A percentile compares a stretch with the other conserved stretches of the same genome.
Evolutionary conservation across 2,797 vertebrate species (phyloP).

Genomic region (Euphonia xanthogaster): DNA sequence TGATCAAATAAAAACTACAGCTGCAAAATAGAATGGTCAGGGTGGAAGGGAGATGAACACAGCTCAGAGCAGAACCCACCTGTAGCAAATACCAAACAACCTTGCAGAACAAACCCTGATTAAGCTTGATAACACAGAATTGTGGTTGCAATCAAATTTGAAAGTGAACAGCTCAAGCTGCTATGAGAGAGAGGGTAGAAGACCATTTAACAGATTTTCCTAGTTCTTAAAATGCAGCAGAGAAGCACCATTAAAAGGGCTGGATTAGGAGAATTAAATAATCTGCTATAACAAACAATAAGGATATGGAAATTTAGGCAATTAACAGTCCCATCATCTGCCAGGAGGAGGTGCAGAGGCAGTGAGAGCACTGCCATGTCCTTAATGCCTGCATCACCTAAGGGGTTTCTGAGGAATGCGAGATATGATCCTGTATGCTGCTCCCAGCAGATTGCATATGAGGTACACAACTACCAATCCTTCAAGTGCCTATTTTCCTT

Average conservation of each 20-base stretch:
- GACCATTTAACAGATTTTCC: background rate
- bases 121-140: background rate
- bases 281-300: background rate
- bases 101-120: background rate
- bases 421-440: fast-evolving
- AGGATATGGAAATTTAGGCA: background rate
- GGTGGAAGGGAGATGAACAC: background rate
- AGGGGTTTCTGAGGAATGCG: background rate
- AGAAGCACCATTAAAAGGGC: background rate
- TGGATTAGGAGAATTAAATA: background rate
- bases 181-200: background rate
- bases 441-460: background rate
- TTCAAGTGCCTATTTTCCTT: background rate
- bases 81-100: background rate
- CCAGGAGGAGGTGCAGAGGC: background rate
- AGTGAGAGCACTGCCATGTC: background rate
- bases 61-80: background rate
- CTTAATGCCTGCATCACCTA: background rate
- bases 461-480: background rate
- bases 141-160: background rate
- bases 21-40: background rate
- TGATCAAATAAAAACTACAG: background rate
- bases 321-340: background rate
- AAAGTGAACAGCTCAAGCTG: background rate
- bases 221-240: background rate